These are phyloP conservation scores for Brachyhypopomus occidentalis DNA, from an alignment of 2,113 vertebrate species.

Conservation along the genomic window DNA sequence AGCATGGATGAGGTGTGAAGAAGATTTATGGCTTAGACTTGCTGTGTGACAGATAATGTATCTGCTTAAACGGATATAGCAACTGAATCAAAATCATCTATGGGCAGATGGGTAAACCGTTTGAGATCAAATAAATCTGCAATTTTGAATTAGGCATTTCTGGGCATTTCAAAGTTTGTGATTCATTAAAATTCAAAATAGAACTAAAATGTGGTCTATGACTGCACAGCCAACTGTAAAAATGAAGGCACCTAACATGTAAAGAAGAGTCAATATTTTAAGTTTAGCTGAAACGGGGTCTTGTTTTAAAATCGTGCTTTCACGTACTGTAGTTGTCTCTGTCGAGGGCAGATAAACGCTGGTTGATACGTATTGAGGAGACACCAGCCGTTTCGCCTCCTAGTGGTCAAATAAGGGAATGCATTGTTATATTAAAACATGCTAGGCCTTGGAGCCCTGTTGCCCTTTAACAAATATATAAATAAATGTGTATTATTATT, in stretches of 20 bases:
- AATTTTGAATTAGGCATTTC: neutral
- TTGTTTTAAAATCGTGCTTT: neutral
- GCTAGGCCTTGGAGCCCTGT: neutral
- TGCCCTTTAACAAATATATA: neutral
- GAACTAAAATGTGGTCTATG: neutral
- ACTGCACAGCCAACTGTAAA: neutral
- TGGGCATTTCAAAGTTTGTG: neutral
- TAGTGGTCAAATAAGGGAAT: conserved; percentile 61
- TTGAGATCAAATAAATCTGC: neutral
- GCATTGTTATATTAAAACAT: conserved; percentile 43
- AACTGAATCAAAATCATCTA: conserved; percentile 58
- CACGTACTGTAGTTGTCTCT: neutral
- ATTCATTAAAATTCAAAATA: neutral
- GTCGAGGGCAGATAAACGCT: neutral
- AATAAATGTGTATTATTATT: neutral
- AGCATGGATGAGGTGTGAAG: conserved; percentile 37
- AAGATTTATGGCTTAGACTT: conserved; percentile 57
- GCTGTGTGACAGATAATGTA: conserved; percentile 53
- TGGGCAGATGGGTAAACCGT: neutral
- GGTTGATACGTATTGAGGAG: neutral
- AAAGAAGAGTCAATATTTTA: no score
- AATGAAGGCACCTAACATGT: neutral
- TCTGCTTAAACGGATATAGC: conserved; percentile 61
- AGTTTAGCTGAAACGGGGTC: neutral
- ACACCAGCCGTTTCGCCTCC: conserved; percentile 55